phyloP scores from a whole-genome alignment of 2,797 vertebrate species.

The Lithobates sylvaticus region DNA sequence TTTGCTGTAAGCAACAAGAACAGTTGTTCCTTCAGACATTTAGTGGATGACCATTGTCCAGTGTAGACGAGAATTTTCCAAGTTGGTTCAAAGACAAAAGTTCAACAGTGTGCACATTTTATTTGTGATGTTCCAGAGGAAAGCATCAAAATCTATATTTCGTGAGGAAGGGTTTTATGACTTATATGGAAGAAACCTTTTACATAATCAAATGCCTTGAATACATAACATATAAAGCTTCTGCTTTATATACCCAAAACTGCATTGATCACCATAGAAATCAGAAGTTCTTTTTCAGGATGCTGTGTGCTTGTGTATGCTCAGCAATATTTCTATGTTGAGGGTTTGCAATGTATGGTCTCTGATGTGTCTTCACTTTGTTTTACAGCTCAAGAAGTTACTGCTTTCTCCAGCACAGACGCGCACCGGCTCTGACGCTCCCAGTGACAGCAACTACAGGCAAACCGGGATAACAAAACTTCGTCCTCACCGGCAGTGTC shows the following conservation, averaged over 20 bases:
- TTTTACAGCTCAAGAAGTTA: slow-evolving; percentile 90
- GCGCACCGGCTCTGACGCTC: slow-evolving; percentile 78
- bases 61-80: neutral
- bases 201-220: no score
- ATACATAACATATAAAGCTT: no score
- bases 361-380: slow-evolving; percentile 40
- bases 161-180: no score
- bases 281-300: neutral
- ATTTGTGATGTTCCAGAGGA: no score
- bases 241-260: neutral
- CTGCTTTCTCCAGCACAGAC: slow-evolving; percentile 90
- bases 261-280: neutral
- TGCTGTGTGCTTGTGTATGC: slow-evolving; percentile 31
- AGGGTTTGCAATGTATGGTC: neutral
- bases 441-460: slow-evolving; percentile 82
- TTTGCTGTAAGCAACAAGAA: neutral
- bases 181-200: no score
- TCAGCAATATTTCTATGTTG: neutral
- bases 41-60: no score
- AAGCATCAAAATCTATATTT: neutral
- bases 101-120: no score
- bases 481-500: slow-evolving; percentile 78
- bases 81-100: neutral
- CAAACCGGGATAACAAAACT: slow-evolving; percentile 81
- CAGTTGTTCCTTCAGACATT: neutral